Base-by-base conservation (phyloP, 2,113 vertebrate species). In the Nothoprocta pentlandii region DNA sequence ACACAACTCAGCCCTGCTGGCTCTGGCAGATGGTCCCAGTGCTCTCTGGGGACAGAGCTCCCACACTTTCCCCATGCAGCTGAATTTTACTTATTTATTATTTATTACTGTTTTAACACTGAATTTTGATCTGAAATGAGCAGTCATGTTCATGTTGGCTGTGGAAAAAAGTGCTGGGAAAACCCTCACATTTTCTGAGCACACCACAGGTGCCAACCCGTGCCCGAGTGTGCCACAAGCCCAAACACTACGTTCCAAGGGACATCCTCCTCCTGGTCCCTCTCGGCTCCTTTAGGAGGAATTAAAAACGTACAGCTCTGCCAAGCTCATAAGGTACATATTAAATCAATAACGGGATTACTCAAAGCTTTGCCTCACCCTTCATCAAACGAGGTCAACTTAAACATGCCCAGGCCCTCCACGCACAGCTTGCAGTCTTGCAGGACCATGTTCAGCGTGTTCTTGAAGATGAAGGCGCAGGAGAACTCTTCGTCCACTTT, bases 361-460 rank as follows among this genome's bases (percentile, higher is more conserved):
- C 54, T 85, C 32, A 19, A 41, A 49, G 10, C 34, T 16, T 84
- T 23, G 66, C 66, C 96, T 97, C 95, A 98, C 97, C 97, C 97
- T n/a, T 95, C 66, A 7, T 97, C 91, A 68, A 97, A 95, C 0
- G 41, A 89, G 41, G 97, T 44, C 89, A 93, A 47, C 19, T 86
- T 89, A 82, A 96, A 93, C 16, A 98, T 36, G 69, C 96, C 97
- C 82, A 98, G 82, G 81, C 98, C 97, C 67, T 98, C 97, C 85
- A 98, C 93, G 12, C 95, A 49, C 61, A 98, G 88, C 77, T 94
- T 96, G 94, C 96, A 97, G 10, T 97, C 93, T 14, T 95, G 95
- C 86, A 97, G 49, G 34, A 89, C 39, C 53, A 97, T 12, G 2
- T 94, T 89, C 78, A 97, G 87, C 32, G 90, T 91, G 71, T 98